Base-by-base conservation (phyloP, 2,113 vertebrate genomes). In the Crotophaga sulcirostris region DNA sequence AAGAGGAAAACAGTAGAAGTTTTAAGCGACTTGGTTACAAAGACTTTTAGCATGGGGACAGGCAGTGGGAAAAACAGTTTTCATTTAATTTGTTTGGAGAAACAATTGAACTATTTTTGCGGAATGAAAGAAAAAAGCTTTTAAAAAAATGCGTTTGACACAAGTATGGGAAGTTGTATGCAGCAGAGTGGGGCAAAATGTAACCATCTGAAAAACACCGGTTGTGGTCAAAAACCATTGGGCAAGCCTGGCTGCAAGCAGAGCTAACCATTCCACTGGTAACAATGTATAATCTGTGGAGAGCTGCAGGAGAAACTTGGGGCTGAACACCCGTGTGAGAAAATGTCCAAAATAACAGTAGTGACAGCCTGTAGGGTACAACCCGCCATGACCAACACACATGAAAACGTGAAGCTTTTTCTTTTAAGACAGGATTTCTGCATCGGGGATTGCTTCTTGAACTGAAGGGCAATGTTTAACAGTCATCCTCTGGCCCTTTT, bases 401-500 rank as follows among this genome's bases (percentile, higher is more conserved):
- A 8, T 23, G 25, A 59, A 80, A 84, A 72, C 0, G 4, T 11
- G 64, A 89, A 64, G 64, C 58, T 81, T 49, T 49, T 72, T 44
- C 34, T 45, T 45, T 13, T 34, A 28, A 84, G 36, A 20, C 0
- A 72, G 36, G 55, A 51, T 77, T 93, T 92, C 82, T 92, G 83
- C 36, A 9, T 15, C 6, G 5, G 3, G 66, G 36, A 36, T 29
- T 62, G 75, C 75, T 88, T 79, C 45, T 85, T 69, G 75, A 85
- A 72, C 94, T 49, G 28, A 79, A 95, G 88, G 72, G 75, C 94
- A 94, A 90, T 8, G 92, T 93, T 85, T 91, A 91, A 79, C 85
- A 60, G 8, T 26, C 45, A 9, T 13, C 54, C 70, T 86, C 44
- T n/a, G 10, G 56, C 31, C 70, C 59, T 83, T n/a, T n/a, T 45